phyloP scores from a whole-genome alignment of 2,113 vertebrate genomes.

The Prochilodus magdalenae region DNA sequence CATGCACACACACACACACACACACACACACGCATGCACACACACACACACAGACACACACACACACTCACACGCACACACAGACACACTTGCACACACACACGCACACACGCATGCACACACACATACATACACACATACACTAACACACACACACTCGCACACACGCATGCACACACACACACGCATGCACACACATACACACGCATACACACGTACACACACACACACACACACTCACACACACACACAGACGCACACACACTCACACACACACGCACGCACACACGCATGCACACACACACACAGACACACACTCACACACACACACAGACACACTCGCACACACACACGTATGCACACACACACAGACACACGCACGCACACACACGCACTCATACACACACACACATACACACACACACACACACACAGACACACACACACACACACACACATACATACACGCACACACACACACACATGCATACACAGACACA shows the following conservation, averaged over 20 bases:
- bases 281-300: constrained; percentile 37
- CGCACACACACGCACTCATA: constrained; percentile 48
- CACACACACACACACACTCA: constrained; percentile 29
- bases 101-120: constrained; percentile 37
- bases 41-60: too few species aligned
- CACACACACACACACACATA: constrained; percentile 44
- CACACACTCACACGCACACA: constrained; percentile 25
- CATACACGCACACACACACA: neutral
- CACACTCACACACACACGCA: neutral
- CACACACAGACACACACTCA: constrained; percentile 41
- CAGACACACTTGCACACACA: constrained; percentile 3
- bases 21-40: constrained; percentile 37
- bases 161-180: constrained; percentile 40
- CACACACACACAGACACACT: neutral
- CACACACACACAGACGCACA: constrained; percentile 48
- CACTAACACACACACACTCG: constrained; percentile 1
- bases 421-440: constrained; percentile 39
- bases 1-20: constrained; percentile 3
- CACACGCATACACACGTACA: neutral
- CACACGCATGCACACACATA: too few species aligned
- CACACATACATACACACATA: constrained; percentile 18
- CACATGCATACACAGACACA: constrained; percentile 8
- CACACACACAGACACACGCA: too few species aligned
- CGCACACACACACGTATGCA: too few species aligned
- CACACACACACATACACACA: neutral